Evolutionary conservation across 2,113 vertebrate genomes (phyloP).

Genomic region (Diphyllodes magnificus): DNA sequence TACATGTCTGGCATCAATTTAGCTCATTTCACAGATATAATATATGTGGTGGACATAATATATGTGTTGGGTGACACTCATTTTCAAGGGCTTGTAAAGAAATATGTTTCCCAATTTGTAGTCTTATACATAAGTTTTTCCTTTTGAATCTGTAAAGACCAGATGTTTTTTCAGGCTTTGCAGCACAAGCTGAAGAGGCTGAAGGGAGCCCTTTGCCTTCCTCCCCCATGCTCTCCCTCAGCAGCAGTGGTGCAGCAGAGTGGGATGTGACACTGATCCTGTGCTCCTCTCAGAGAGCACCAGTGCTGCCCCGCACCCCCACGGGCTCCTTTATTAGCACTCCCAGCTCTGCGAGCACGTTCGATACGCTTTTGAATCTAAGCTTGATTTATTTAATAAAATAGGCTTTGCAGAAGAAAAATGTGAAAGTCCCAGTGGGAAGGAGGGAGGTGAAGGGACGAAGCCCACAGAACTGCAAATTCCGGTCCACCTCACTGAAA

Average conservation of each 20-base stretch:
- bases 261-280: background rate
- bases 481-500: background rate
- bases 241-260: background rate
- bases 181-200: background rate
- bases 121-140: background rate
- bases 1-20: constrained; percentile 18
- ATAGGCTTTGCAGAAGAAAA: background rate
- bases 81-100: background rate
- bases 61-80: background rate
- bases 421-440: background rate
- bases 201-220: background rate
- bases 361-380: background rate
- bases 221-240: accelerated
- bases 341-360: background rate
- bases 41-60: background rate
- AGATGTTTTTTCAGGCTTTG: background rate
- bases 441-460: background rate
- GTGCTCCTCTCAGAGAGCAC: accelerated
- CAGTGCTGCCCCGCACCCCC: accelerated
- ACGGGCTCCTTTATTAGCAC: background rate
- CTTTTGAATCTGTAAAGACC: background rate
- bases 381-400: background rate
- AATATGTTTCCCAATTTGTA: constrained; percentile 8
- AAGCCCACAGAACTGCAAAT: background rate
- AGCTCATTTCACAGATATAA: background rate